Evolutionary conservation across 2,888 invertebrate species (phyloP).

Genomic region (Lomographa bimaculata): DNA sequence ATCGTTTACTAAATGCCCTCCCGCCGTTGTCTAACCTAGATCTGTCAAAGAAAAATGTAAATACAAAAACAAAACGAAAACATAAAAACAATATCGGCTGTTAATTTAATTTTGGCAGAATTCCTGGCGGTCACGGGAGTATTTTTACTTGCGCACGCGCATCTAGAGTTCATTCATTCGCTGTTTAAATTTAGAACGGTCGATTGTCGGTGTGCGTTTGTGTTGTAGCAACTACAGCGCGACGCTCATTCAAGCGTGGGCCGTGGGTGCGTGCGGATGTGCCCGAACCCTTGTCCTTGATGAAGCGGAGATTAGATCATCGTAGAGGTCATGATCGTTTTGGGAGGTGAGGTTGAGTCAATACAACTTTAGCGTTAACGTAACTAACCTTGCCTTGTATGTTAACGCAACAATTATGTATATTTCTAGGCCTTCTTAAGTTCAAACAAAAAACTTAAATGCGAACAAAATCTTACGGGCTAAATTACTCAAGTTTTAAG

Average conservation of each 20-base stretch:
- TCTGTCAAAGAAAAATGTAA: conserved; percentile 24
- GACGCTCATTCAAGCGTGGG: conserved; percentile 38
- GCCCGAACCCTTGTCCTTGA: conserved; percentile 17
- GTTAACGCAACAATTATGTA: too few relatives aligned
- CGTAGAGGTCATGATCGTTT: conserved; percentile 21
- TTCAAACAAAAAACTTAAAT: too few relatives aligned
- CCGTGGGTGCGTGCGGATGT: conserved; percentile 49
- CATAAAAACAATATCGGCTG: conserved; percentile 29
- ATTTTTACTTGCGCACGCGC: conserved; percentile 63
- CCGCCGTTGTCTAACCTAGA: conserved; percentile 26
- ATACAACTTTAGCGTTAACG: too few relatives aligned
- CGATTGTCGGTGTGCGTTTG: conserved; percentile 16
- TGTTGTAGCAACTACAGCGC: conserved; percentile 38
- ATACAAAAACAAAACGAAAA: conserved; percentile 26
- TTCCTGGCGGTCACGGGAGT: conserved; percentile 55
- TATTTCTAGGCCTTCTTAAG: too few relatives aligned
- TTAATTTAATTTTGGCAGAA: conserved; percentile 36
- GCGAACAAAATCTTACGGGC: too few relatives aligned
- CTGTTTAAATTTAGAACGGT: conserved; percentile 58
- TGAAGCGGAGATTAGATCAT: conserved; percentile 30
- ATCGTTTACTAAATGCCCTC: conserved; percentile 24
- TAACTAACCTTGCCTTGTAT: conserved; percentile 8
- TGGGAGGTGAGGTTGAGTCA: conserved; percentile 9
- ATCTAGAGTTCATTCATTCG: conserved; percentile 75
- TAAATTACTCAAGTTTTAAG: too few relatives aligned